Base-by-base conservation (phyloP, 1,140 invertebrate species). In the Mya arenaria region DNA sequence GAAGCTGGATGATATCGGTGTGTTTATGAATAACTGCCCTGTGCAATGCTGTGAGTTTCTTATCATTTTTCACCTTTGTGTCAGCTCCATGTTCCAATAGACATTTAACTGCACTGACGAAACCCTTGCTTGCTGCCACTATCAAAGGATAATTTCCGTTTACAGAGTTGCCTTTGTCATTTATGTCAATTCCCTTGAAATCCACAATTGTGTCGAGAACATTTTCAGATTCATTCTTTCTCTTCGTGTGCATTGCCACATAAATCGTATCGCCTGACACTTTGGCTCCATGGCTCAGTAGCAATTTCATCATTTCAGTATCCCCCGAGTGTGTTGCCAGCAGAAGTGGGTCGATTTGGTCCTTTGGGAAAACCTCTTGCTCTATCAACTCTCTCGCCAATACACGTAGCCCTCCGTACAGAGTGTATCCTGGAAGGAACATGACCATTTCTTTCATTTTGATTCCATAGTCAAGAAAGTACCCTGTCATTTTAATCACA, bases 401-500 rank as follows among this genome's bases (percentile, higher is more conserved):
- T 19, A 68, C 17, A 4, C 30, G n/a, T 10, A 44, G 13, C 6
- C 75, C 75, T 25, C 41, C 68, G 23, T 56, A 78, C 44, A 56
- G 39, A 17, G 48, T 37, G 30, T 78, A 78, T 34, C 41, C 75
- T 34, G 41, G 44, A 1, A 78, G 39, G 41, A 62, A 65, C 63
- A 78, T 68, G 10, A 48, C 63, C n/a, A 78, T 32, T 56, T 41
- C 8, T 1, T 56, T 30, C 62, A 68, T 68, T 36, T 30, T 28
- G 17, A 68, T 78, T 17, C 75, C 75, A 68, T 78, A 78, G 34
- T 68, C 44, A 36, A 78, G 44, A 32, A 78, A 78, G 36, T 68
- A 68, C 17, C 75, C 75, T 10, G 10, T 78, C 65, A 78, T 56
- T 34, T 36, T 37, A 28, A 78, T 78, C 2, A 78, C 75, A 25